phyloP scores from a whole-genome alignment of 2,888 invertebrate species.

The Strigamia crassipes region DNA sequence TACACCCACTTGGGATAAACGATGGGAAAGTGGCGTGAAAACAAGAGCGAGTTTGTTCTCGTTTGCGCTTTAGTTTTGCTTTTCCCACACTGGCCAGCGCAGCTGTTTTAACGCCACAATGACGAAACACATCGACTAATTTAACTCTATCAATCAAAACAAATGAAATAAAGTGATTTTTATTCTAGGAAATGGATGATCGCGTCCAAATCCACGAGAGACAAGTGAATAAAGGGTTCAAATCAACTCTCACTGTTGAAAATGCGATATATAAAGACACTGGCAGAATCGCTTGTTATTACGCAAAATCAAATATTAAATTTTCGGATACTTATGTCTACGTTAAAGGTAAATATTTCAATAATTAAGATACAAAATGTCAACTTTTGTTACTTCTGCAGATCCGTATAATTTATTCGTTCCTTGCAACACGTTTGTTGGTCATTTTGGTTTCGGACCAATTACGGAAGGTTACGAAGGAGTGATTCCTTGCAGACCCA shows the following conservation, averaged over 20 bases:
- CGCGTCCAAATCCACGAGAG: not conserved
- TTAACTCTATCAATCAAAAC: not conserved
- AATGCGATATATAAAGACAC: not conserved
- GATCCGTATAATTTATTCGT: slow-evolving; percentile 50
- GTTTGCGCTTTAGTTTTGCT: not conserved
- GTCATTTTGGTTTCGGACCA: slow-evolving; percentile 50
- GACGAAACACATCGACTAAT: not conserved
- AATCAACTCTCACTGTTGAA: not conserved
- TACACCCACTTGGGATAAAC: not conserved
- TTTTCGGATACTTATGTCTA: slow-evolving; percentile 2
- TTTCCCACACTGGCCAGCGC: not conserved
- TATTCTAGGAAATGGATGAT: slow-evolving; percentile 11
- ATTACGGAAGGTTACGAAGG: slow-evolving; percentile 60
- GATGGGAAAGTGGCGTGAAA: not conserved
- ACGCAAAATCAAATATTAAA: not conserved
- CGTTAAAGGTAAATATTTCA: slow-evolving; percentile 43
- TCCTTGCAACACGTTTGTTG: slow-evolving; percentile 30
- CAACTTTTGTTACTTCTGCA: slow-evolving; percentile 14
- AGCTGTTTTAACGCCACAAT: not conserved
- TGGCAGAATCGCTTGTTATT: slow-evolving; percentile 11
- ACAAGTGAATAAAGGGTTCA: slow-evolving; percentile 9
- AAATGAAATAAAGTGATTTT: slow-evolving; percentile 3
- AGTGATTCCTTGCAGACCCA: slow-evolving; percentile 69
- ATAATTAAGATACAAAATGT: too few species aligned
- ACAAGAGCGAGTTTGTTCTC: not conserved